phyloP scores from a whole-genome alignment of 2,888 invertebrate genomes.

The Galerucella nymphaeae region DNA sequence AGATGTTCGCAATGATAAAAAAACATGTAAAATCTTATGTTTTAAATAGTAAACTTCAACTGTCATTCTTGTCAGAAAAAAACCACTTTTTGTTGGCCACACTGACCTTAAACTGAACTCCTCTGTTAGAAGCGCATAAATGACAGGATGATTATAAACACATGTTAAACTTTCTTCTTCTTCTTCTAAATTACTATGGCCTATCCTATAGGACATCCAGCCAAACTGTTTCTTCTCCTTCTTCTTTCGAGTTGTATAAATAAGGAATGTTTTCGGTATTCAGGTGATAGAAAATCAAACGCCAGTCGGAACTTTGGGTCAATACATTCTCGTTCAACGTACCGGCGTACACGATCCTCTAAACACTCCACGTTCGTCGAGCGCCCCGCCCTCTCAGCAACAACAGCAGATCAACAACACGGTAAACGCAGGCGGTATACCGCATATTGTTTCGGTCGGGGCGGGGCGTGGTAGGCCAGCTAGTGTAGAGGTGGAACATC shows the following conservation, averaged over 20 bases:
- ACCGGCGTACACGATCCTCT: constrained; percentile 65
- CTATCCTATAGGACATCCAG: too few relatives aligned
- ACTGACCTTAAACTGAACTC: too few relatives aligned
- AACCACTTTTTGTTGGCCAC: too few relatives aligned
- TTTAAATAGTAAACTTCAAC: too few relatives aligned
- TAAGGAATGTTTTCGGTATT: constrained; percentile 23
- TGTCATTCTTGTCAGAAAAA: too few relatives aligned
- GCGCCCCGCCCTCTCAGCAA: constrained; percentile 78
- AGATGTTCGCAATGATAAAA: too few relatives aligned
- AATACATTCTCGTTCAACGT: constrained; percentile 85
- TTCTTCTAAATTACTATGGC: too few relatives aligned
- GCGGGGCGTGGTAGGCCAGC: constrained; percentile 73
- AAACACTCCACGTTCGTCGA: constrained; percentile 83
- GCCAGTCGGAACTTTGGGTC: constrained; percentile 74
- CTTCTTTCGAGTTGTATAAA: too few relatives aligned
- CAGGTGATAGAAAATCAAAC: constrained; percentile 73
- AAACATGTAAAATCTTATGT: too few relatives aligned
- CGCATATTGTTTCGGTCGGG: constrained; percentile 62
- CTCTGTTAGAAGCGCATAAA: too few relatives aligned
- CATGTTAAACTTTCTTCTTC: too few relatives aligned
- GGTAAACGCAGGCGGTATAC: constrained; percentile 55
- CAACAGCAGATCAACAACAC: constrained; percentile 52
- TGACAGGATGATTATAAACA: too few relatives aligned
- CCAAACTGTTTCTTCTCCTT: background rate
- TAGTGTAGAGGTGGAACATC: constrained; percentile 69